These are phyloP conservation scores for Acanthisitta chloris DNA, from an alignment of 2,113 vertebrate genomes.

Conservation along the genomic window DNA sequence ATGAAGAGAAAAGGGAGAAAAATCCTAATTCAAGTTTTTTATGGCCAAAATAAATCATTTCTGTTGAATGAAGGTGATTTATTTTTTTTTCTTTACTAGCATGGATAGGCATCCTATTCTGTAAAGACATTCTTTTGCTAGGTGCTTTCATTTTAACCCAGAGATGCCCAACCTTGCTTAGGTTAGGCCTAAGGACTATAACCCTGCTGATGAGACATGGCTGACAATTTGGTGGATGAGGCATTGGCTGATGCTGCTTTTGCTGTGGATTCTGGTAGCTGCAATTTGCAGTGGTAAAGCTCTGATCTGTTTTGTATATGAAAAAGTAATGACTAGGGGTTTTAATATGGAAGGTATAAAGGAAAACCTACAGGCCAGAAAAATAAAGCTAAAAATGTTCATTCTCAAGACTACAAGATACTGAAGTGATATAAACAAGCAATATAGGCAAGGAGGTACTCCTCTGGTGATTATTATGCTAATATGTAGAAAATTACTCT, in stretches of 20 bases:
- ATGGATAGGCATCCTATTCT: background rate
- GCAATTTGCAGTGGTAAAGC: background rate
- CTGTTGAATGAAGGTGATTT: background rate
- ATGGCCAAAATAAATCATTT: background rate
- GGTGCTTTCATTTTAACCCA: background rate
- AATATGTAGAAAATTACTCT: background rate
- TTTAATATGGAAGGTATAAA: background rate
- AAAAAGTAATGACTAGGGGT: background rate
- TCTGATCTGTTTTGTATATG: background rate
- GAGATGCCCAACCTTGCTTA: background rate
- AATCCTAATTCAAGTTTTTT: background rate
- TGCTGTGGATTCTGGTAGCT: background rate
- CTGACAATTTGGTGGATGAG: background rate
- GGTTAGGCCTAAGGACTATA: background rate
- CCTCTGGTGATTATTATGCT: background rate
- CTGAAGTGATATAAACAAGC: background rate
- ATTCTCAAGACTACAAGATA: background rate
- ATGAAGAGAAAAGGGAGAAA: background rate
- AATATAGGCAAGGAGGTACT: background rate
- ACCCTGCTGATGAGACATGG: accelerated
- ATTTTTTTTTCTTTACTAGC: background rate
- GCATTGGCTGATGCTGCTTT: background rate
- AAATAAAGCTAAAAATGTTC: background rate
- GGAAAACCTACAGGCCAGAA: background rate
- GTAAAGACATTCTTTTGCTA: background rate